A percentile compares a stretch with the other conserved stretches of the same genome.
phyloP scores from a whole-genome alignment of 2,888 invertebrate genomes.

The Agrochola macilenta region DNA sequence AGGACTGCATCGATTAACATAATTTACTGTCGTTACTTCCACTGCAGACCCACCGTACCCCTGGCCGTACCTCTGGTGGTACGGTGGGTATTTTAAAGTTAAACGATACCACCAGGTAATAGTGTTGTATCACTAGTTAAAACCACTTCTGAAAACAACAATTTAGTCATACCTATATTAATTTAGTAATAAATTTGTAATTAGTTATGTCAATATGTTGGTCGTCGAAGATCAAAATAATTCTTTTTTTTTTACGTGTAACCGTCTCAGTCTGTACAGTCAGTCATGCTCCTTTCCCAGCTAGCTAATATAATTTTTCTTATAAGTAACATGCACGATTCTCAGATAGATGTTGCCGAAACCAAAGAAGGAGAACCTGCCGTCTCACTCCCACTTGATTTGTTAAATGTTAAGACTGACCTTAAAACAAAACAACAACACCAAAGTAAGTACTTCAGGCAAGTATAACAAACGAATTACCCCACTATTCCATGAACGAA shows the following conservation, averaged over 20 bases:
- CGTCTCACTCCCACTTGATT: constrained; percentile 14
- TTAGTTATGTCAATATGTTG: too few species aligned
- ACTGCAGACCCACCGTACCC: too few species aligned
- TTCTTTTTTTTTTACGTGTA: not conserved
- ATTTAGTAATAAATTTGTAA: too few species aligned
- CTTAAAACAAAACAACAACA: constrained; percentile 40
- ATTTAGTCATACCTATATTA: too few species aligned
- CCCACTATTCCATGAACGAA: constrained; percentile 34
- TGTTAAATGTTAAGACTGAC: constrained; percentile 6
- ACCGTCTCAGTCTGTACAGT: too few species aligned
- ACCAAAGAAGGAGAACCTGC: not conserved
- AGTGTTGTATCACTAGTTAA: too few species aligned
- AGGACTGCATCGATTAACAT: not conserved
- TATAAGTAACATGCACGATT: not conserved
- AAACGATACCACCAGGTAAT: too few species aligned
- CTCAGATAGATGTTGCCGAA: not conserved
- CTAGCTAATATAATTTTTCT: too few species aligned
- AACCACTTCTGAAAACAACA: too few species aligned
- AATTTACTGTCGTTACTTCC: not conserved
- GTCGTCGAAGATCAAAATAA: not conserved
- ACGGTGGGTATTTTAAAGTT: too few species aligned
- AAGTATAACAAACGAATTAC: constrained; percentile 38
- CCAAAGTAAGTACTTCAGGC: constrained; percentile 28
- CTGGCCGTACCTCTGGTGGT: too few species aligned
- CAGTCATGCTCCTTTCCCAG: not conserved